Evolutionary conservation across 2,113 vertebrate genomes (phyloP).

Genomic region (Spheniscus mendiculus): DNA sequence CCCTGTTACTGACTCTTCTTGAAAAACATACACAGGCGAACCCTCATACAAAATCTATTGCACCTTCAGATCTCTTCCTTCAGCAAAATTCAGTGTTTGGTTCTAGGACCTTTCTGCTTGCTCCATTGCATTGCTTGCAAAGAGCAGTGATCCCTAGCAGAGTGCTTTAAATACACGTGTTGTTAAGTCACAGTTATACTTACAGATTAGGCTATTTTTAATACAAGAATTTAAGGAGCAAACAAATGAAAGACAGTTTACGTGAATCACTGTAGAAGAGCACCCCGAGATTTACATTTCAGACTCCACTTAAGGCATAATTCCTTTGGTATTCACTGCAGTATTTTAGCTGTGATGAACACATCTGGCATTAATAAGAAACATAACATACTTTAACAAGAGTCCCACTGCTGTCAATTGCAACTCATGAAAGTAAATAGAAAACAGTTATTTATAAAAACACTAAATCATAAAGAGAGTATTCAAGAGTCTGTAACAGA

Average conservation of each 20-base stretch:
- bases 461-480: background rate
- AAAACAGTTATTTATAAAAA: constrained; percentile 35
- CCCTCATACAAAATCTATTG: accelerated
- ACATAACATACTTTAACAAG: background rate
- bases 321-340: background rate
- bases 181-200: background rate
- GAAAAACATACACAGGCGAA: accelerated
- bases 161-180: background rate
- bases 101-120: background rate
- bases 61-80: background rate
- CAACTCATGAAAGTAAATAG: constrained; percentile 8
- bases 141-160: background rate
- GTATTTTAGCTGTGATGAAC: background rate
- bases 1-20: background rate
- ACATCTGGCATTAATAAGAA: constrained; percentile 17
- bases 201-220: background rate
- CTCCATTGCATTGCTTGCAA: background rate
- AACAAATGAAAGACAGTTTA: background rate
- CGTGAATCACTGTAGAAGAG: background rate
- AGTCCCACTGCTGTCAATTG: constrained; percentile 5
- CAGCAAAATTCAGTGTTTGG: background rate
- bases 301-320: constrained; percentile 7
- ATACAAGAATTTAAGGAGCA: background rate
- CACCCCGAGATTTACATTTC: background rate
- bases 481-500: background rate